These are phyloP conservation scores for Oreocharis arfaki DNA, from an alignment of 2,113 vertebrate species.

Conservation along the genomic window DNA sequence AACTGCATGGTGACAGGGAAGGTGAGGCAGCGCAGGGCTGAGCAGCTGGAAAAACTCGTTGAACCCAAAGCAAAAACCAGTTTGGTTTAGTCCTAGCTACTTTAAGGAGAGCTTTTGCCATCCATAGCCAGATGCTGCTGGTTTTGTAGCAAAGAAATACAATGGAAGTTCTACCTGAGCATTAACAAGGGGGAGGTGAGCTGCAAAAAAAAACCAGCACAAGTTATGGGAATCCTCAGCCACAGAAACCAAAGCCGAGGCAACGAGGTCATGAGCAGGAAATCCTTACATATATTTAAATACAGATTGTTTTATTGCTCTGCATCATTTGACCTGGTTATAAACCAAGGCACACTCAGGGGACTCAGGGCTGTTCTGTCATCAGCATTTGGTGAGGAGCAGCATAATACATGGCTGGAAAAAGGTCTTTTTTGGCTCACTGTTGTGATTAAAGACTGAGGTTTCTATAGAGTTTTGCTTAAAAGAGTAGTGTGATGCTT, in stretches of 20 bases:
- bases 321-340: background rate
- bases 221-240: background rate
- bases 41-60: background rate
- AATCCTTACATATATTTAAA: background rate
- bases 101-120: background rate
- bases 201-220: background rate
- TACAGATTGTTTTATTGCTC: background rate
- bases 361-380: fast-evolving
- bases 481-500: fast-evolving
- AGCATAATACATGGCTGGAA: fast-evolving
- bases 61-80: background rate
- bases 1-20: background rate
- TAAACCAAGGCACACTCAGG: background rate
- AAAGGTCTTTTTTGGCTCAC: background rate
- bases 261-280: background rate
- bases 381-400: background rate
- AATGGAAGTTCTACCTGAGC: background rate
- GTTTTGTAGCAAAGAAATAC: background rate
- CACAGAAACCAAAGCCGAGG: background rate
- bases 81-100: background rate
- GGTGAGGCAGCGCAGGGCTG: background rate
- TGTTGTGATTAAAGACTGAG: background rate
- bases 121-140: background rate
- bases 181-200: background rate
- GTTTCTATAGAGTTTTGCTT: fast-evolving